phyloP scores from a whole-genome alignment of 1,140 invertebrate species.

The Drosophila willistoni region DNA sequence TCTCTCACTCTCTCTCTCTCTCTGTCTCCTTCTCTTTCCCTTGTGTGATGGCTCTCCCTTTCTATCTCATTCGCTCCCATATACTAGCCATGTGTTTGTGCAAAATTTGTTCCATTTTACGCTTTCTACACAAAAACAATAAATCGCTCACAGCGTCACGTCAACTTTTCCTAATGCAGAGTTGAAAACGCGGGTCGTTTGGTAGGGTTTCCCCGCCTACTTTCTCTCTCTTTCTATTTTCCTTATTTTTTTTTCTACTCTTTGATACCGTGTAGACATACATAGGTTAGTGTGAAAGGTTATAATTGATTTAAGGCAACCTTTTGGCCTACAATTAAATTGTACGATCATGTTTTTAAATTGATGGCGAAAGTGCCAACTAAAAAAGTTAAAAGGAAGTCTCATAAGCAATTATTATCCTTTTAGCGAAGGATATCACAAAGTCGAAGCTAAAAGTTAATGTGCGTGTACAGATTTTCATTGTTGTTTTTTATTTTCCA shows the following conservation, averaged over 20 bases:
- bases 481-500: slow-evolving; percentile 1
- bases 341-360: no score
- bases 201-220: neutral
- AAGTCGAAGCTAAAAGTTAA: neutral
- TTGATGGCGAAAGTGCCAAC: no score
- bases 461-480: neutral
- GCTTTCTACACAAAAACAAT: slow-evolving; percentile 78
- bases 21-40: neutral
- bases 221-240: neutral
- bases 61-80: slow-evolving; percentile 14
- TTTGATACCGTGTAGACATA: slow-evolving; percentile 27
- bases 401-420: no score
- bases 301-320: no score
- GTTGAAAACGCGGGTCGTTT: slow-evolving; percentile 39
- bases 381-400: no score
- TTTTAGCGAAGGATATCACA: slow-evolving; percentile 11
- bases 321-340: no score
- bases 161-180: slow-evolving; percentile 76
- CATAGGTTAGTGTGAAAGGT: neutral
- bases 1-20: neutral
- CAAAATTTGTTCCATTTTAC: slow-evolving; percentile 78
- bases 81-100: slow-evolving; percentile 6
- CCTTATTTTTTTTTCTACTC: neutral
- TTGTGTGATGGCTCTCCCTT: neutral
- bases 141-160: slow-evolving; percentile 79